phyloP scores from a whole-genome alignment of 2,113 vertebrate species.

The Alces alces region DNA sequence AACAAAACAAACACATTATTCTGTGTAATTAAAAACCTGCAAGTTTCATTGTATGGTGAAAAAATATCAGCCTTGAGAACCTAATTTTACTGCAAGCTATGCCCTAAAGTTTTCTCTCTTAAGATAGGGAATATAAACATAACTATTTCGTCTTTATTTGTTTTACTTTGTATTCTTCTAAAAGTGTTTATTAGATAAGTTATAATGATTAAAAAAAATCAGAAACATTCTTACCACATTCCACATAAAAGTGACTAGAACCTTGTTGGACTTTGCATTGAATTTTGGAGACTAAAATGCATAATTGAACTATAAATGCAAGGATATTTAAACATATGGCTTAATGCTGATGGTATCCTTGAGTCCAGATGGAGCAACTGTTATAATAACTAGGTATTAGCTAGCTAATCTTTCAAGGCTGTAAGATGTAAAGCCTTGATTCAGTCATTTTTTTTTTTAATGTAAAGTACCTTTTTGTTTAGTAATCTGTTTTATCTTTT shows the following conservation, averaged over 20 bases:
- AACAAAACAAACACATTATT: background rate
- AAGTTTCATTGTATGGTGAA: background rate
- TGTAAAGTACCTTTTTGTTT: background rate
- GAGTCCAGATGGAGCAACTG: background rate
- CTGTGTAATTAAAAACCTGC: background rate
- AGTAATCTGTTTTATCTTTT: background rate
- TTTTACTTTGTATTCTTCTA: constrained; percentile 29
- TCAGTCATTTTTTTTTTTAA: background rate
- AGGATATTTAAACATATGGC: background rate
- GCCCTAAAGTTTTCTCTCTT: background rate
- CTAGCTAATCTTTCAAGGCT: background rate
- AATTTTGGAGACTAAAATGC: background rate
- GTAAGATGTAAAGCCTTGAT: constrained; percentile 30
- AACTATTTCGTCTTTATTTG: background rate
- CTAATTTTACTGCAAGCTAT: constrained; percentile 4
- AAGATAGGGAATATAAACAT: background rate
- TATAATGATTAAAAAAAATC: background rate
- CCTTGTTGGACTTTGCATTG: background rate
- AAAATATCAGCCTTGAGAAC: constrained; percentile 14
- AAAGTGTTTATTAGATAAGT: constrained; percentile 29
- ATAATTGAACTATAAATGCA: background rate
- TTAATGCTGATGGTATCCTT: background rate
- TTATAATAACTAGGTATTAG: background rate
- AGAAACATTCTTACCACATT: background rate
- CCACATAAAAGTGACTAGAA: background rate